Conservation (phyloP, 2,888 invertebrate species). For the Griposia aprilina region DNA sequence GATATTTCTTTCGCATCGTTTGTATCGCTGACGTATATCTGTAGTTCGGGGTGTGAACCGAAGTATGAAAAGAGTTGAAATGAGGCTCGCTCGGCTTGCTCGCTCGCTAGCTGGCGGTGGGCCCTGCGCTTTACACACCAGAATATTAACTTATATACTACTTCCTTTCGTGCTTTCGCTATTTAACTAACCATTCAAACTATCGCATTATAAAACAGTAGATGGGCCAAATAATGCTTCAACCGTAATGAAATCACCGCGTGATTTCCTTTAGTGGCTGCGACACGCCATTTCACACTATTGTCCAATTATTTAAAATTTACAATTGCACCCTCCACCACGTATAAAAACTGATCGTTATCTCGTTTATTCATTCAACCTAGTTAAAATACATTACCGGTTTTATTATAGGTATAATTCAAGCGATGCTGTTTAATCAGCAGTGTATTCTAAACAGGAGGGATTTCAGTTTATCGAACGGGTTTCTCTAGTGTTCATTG, state of each 20-base stretch:
- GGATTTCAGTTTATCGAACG: slow-evolving; percentile 65
- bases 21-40: too few relatives aligned
- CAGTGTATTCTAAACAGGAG: slow-evolving; percentile 70
- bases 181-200: slow-evolving; percentile 59
- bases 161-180: slow-evolving; percentile 26
- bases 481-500: slow-evolving; percentile 69
- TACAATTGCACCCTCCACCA: slow-evolving; percentile 60
- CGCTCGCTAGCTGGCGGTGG: too few relatives aligned
- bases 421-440: slow-evolving; percentile 69
- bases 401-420: slow-evolving; percentile 63
- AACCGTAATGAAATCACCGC: slow-evolving; percentile 60
- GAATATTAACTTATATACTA: slow-evolving; percentile 24
- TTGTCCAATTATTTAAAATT: slow-evolving; percentile 69
- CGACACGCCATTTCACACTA: slow-evolving; percentile 65
- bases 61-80: too few relatives aligned
- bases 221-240: slow-evolving; percentile 51
- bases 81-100: too few relatives aligned
- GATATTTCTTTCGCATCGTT: too few relatives aligned
- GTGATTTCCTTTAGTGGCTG: slow-evolving; percentile 61
- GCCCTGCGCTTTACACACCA: neutral
- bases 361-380: slow-evolving; percentile 42
- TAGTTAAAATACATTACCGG: slow-evolving; percentile 57
- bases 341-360: slow-evolving; percentile 50
- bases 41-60: too few relatives aligned
- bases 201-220: slow-evolving; percentile 48